A percentile compares a stretch with the other conserved stretches of the same genome.
Evolutionary conservation across 2,888 invertebrate species (phyloP).

Genomic region (Lagria hirta): DNA sequence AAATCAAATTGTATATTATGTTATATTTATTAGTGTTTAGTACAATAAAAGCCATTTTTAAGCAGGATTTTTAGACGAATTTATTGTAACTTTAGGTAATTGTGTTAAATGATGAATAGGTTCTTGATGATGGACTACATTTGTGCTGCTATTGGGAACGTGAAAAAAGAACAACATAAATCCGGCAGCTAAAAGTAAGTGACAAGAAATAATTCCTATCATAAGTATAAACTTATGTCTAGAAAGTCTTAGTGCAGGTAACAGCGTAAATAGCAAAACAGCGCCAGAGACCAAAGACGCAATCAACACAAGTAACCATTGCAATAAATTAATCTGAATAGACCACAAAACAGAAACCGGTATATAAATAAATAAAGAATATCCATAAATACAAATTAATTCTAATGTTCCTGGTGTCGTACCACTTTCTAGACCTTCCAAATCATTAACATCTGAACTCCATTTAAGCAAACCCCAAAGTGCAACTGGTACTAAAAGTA

Average conservation of each 20-base stretch:
- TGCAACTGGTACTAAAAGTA: constrained; percentile 79
- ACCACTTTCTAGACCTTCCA: constrained; percentile 65
- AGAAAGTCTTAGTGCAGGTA: constrained; percentile 72
- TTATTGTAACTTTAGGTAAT: constrained; percentile 11
- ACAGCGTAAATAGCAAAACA: constrained; percentile 79
- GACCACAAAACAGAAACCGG: constrained; percentile 93
- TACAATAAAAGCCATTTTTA: too few species aligned
- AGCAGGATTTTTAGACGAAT: too few species aligned
- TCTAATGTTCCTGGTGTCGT: constrained; percentile 73
- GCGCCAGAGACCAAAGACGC: constrained; percentile 83
- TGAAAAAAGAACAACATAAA: constrained; percentile 85
- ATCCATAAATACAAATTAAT: constrained; percentile 92
- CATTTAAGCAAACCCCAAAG: constrained; percentile 87
- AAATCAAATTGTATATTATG: too few species aligned
- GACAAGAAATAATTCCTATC: constrained; percentile 71
- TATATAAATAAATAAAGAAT: constrained; percentile 90
- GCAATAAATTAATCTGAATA: constrained; percentile 76
- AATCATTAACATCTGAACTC: constrained; percentile 63
- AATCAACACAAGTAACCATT: constrained; percentile 82
- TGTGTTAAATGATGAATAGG: constrained; percentile 1
- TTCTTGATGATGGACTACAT: too few species aligned
- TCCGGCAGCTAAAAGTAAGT: constrained; percentile 80
- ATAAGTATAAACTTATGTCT: constrained; percentile 66
- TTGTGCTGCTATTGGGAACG: constrained; percentile 56
- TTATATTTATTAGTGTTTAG: too few species aligned